A percentile compares a stretch with the other conserved stretches of the same genome.
These are phyloP conservation scores for Athalia rosae DNA, from an alignment of 2,888 invertebrate species.

Conservation along the genomic window DNA sequence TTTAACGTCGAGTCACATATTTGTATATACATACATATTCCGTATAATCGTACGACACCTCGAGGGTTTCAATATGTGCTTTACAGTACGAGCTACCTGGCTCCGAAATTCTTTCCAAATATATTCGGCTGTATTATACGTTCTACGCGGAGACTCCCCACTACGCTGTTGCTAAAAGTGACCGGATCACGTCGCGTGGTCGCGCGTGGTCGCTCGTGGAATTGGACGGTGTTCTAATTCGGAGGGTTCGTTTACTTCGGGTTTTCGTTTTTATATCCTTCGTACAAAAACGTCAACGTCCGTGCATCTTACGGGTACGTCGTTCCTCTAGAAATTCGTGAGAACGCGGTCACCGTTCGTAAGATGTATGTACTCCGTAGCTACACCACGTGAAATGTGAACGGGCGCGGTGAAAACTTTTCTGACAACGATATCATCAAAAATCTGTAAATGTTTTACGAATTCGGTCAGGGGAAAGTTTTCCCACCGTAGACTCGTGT, in stretches of 20 bases:
- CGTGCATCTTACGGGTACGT: not conserved
- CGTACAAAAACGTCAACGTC: not conserved
- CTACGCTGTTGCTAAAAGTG: constrained; percentile 30
- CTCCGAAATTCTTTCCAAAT: constrained; percentile 12
- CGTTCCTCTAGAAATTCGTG: constrained; percentile 1
- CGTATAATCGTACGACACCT: constrained; percentile 25
- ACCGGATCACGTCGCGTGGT: constrained; percentile 24
- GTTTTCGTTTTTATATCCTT: not conserved
- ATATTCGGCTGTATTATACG: constrained; percentile 6
- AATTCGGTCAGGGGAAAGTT: too few relatives aligned
- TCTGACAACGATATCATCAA: too few relatives aligned
- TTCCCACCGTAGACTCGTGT: too few relatives aligned
- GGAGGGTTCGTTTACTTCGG: not conserved
- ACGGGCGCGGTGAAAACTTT: too few relatives aligned
- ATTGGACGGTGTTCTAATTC: constrained; percentile 17
- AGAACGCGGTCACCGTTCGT: constrained; percentile 8
- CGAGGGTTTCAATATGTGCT: constrained; percentile 8
- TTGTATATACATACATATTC: constrained; percentile 22
- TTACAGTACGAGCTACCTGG: not conserved
- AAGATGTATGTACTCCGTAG: constrained; percentile 11
- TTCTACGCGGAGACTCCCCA: not conserved
- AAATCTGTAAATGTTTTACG: too few relatives aligned
- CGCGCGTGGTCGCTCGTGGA: constrained; percentile 9
- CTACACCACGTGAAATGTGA: constrained; percentile 6
- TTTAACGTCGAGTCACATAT: constrained; percentile 30